Conservation (phyloP, 2,888 invertebrate species). For the Dolichomitus sp. region DNA sequence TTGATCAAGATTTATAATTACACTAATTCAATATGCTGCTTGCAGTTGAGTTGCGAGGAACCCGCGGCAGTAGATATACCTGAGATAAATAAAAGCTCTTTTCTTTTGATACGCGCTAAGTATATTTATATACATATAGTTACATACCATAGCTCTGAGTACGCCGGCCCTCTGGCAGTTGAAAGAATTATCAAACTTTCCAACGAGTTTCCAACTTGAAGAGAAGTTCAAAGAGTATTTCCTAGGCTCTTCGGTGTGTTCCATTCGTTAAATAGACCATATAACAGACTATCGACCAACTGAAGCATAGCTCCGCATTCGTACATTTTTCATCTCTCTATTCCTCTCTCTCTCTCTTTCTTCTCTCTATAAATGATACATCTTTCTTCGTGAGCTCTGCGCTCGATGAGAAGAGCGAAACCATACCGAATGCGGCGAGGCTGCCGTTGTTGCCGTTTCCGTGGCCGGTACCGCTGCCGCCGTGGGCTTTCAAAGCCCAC, state of each 20-base stretch:
- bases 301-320: slow-evolving; percentile 4
- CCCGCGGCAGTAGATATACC: neutral
- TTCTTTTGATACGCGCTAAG: slow-evolving; percentile 47
- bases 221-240: slow-evolving; percentile 47
- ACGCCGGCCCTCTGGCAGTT: slow-evolving; percentile 51
- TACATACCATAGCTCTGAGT: slow-evolving; percentile 18
- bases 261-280: slow-evolving; percentile 58
- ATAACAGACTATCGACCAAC: slow-evolving; percentile 51
- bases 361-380: slow-evolving; percentile 61
- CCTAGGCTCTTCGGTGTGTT: slow-evolving; percentile 38
- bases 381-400: slow-evolving; percentile 47
- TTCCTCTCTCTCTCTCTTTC: slow-evolving; percentile 24
- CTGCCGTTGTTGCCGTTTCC: slow-evolving; percentile 38
- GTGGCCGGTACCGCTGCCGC: slow-evolving; percentile 27
- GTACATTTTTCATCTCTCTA: neutral
- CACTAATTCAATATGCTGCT: slow-evolving; percentile 4
- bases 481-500: slow-evolving; percentile 67
- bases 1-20: slow-evolving; percentile 11
- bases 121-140: no score
- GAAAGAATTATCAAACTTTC: slow-evolving; percentile 63
- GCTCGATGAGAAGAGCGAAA: slow-evolving; percentile 46
- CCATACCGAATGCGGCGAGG: slow-evolving; percentile 55
- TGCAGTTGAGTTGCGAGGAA: slow-evolving; percentile 1
- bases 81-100: slow-evolving; percentile 53
- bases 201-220: slow-evolving; percentile 60